Percentiles rank a stretch among this genome's conserved stretches.
Evolutionary conservation across 2,113 vertebrate genomes (phyloP).

Genomic region (Phainopepla nitens): DNA sequence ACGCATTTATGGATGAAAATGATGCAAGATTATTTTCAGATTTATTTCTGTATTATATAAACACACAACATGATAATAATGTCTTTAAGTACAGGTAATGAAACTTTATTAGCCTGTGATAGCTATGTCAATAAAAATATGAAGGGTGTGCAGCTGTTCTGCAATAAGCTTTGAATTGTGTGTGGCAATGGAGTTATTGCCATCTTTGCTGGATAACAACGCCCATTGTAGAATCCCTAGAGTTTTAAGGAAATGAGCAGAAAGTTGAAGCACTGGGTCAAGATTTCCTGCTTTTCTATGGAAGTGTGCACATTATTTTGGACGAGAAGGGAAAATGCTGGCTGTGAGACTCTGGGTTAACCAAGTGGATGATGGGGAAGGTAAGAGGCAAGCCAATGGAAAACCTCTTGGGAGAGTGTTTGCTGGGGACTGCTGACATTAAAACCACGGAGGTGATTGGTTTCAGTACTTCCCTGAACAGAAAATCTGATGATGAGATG

Average conservation of each 20-base stretch:
- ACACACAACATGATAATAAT: neutral
- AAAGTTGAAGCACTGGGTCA: neutral
- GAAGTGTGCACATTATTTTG: neutral
- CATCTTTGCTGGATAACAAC: neutral
- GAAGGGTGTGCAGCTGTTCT: conserved; percentile 30
- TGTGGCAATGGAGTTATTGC: neutral
- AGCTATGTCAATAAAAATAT: conserved; percentile 33
- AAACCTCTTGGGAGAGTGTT: neutral
- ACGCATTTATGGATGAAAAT: neutral
- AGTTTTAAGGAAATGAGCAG: neutral
- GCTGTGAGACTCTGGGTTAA: neutral
- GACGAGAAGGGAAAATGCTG: neutral
- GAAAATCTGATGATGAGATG: neutral
- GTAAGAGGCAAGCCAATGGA: neutral
- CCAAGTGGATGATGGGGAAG: neutral
- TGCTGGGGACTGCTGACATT: neutral
- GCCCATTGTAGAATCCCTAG: neutral
- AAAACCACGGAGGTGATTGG: neutral
- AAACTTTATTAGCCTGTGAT: conserved; percentile 41
- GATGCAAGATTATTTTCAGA: neutral
- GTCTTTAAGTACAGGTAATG: conserved; percentile 30
- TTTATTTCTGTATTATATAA: conserved; percentile 21
- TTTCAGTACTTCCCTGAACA: neutral
- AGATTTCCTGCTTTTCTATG: neutral
- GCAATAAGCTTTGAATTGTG: neutral